phyloP scores from a whole-genome alignment of 2,888 invertebrate species.

The Corythucha ciliata region DNA sequence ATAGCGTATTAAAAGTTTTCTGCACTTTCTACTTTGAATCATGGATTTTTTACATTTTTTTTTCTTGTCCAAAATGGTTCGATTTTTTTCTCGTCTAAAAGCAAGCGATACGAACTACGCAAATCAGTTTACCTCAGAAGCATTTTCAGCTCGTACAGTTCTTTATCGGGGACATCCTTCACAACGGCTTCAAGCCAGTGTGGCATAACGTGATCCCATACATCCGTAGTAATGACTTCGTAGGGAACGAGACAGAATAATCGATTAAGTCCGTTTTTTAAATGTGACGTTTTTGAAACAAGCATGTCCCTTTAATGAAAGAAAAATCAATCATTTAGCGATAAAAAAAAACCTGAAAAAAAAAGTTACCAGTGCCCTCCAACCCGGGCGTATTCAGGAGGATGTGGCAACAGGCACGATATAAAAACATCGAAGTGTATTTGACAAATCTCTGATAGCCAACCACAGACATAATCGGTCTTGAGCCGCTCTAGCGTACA shows the following conservation, averaged over 20 bases:
- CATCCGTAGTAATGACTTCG: conserved; percentile 89
- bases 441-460: conserved; percentile 76
- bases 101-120: no score
- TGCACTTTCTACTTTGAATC: no score
- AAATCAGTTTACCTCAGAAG: conserved; percentile 51
- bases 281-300: conserved; percentile 76
- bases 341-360: conserved; percentile 15
- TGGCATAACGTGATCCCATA: conserved; percentile 98
- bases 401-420: conserved; percentile 89
- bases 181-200: conserved; percentile 98
- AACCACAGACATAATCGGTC: conserved; percentile 82
- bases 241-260: conserved; percentile 95
- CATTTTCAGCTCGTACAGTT: conserved; percentile 71
- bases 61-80: no score
- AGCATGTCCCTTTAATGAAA: conserved; percentile 69
- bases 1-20: no score
- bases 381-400: conserved; percentile 88
- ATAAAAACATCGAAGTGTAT: conserved; percentile 83
- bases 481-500: conserved; percentile 85
- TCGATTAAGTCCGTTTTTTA: conserved; percentile 89
- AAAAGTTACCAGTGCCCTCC: conserved; percentile 82
- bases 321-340: conserved; percentile 1
- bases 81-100: no score
- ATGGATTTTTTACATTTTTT: no score
- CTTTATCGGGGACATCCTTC: conserved; percentile 82